These are phyloP conservation scores for Nycteola revayana DNA, from an alignment of 2,888 invertebrate genomes.

Conservation along the genomic window DNA sequence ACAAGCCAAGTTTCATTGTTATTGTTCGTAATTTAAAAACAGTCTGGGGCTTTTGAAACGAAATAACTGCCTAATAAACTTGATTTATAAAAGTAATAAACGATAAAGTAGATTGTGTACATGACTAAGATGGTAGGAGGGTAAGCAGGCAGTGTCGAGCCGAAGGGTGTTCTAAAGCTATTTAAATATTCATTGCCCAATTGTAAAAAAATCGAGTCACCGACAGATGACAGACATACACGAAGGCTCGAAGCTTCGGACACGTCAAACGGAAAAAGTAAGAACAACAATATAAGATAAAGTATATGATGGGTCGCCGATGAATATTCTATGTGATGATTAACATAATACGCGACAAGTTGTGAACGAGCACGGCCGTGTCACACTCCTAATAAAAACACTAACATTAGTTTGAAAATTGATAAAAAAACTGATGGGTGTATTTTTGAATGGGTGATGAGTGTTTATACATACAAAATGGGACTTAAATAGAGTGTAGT, in stretches of 20 bases:
- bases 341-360: slow-evolving; percentile 68
- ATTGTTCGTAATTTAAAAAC: background rate
- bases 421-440: slow-evolving; percentile 24
- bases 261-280: slow-evolving; percentile 38
- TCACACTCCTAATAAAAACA: slow-evolving; percentile 55
- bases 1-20: background rate
- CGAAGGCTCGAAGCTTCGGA: slow-evolving; percentile 28
- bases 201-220: slow-evolving; percentile 25
- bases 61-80: background rate
- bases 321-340: slow-evolving; percentile 65
- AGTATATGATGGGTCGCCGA: slow-evolving; percentile 55
- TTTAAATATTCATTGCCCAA: slow-evolving; percentile 33
- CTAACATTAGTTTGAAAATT: slow-evolving; percentile 47
- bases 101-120: too few species aligned
- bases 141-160: too few species aligned
- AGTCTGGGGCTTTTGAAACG: too few species aligned
- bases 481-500: too few species aligned
- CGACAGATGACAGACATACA: slow-evolving; percentile 34
- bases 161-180: background rate
- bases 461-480: too few species aligned
- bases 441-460: background rate
- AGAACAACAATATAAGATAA: slow-evolving; percentile 43
- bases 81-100: too few species aligned
- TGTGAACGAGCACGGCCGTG: slow-evolving; percentile 56
- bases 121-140: too few species aligned